Percentiles rank a stretch among this genome's conserved stretches.
These are phyloP conservation scores for Corapipo altera DNA, from an alignment of 2,113 vertebrate species.

Conservation along the genomic window DNA sequence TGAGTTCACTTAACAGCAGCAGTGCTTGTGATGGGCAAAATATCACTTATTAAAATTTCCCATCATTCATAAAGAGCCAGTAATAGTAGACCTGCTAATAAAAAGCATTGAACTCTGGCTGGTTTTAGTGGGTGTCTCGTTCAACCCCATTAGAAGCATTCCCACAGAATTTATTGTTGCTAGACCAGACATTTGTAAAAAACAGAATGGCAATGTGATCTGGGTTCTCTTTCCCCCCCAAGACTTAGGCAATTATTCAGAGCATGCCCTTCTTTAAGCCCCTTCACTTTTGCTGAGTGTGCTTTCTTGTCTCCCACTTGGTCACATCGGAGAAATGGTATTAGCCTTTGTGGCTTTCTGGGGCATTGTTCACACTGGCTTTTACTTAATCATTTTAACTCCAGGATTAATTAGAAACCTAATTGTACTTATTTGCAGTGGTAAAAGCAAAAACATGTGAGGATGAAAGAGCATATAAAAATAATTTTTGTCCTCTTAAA, in stretches of 20 bases:
- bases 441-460: background rate
- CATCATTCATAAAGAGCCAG: background rate
- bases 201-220: background rate
- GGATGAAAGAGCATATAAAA: background rate
- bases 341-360: background rate
- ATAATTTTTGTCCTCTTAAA: background rate
- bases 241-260: background rate
- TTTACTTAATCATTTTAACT: background rate
- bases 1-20: background rate
- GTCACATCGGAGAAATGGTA: background rate
- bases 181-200: background rate
- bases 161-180: background rate
- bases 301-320: background rate
- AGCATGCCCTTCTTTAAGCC: background rate
- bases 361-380: background rate
- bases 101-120: background rate
- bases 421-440: background rate
- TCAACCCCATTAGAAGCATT: background rate
- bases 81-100: background rate
- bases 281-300: background rate
- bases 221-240: background rate
- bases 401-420: background rate
- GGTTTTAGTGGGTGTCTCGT: background rate
- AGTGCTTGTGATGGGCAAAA: background rate
- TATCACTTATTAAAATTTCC: background rate